These are phyloP conservation scores for Bovichtus diacanthus DNA, from an alignment of 2,797 vertebrate genomes.

Conservation along the genomic window DNA sequence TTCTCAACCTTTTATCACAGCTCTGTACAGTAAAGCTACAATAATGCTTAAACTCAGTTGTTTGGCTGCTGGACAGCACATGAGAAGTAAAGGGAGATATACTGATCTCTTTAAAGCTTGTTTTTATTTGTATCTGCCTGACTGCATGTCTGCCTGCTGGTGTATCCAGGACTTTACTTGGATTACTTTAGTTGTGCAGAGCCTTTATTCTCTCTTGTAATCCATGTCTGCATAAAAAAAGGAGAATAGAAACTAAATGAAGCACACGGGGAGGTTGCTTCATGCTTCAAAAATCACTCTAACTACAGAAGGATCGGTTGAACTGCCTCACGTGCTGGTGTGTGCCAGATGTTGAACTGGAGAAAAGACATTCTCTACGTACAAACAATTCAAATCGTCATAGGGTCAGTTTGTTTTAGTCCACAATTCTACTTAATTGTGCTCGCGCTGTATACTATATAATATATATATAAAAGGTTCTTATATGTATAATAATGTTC, in stretches of 20 bases:
- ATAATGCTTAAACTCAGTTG: constrained; percentile 29
- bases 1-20: constrained; percentile 5
- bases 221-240: constrained; percentile 14
- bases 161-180: constrained; percentile 5
- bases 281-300: constrained; percentile 33
- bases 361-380: not conserved
- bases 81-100: constrained; percentile 3
- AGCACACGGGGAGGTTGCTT: constrained; percentile 33
- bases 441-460: not conserved
- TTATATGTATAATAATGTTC: not conserved
- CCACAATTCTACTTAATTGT: not conserved
- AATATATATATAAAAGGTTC: not conserved
- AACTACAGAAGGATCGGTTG: constrained; percentile 20
- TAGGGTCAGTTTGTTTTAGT: not conserved
- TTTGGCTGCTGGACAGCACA: constrained; percentile 31
- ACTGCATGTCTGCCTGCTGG: constrained; percentile 11
- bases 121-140: constrained; percentile 32
- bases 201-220: constrained; percentile 21
- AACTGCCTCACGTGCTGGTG: constrained; percentile 27
- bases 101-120: constrained; percentile 21
- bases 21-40: constrained; percentile 9
- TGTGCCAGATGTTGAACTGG: constrained; percentile 31
- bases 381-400: not conserved
- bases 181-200: constrained; percentile 18
- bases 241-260: constrained; percentile 30